Evolutionary conservation across 2,888 invertebrate species (phyloP), one percentile per base, ranked within the genome.

Genomic region (Meteorus cinctellus): DNA sequence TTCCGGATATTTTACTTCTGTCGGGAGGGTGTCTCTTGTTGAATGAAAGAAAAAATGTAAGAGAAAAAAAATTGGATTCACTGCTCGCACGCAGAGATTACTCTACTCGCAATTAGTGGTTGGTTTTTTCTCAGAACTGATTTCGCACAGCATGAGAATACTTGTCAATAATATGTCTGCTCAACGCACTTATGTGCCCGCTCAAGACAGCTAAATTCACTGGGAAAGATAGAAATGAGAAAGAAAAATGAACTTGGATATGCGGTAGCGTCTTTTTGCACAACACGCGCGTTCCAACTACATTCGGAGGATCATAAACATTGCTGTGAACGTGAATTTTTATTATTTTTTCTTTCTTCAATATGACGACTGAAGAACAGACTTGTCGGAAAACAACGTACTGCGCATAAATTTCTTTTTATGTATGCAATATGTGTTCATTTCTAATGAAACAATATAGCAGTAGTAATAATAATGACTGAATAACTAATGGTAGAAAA

Each of bases 281-380:
- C 48, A 48, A 16, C 48, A 48, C n/a, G 16, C 48, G 48, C 48
- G n/a, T 48, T 48, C 48, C 48, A 48, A 48, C 77, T 72, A 77
- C 77, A 77, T 76, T 79, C 74, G 72, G 75, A 74, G 67, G 74
- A 74, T 72, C 77, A 77, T 79, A 80, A 80, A 80, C 77, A 79
- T 79, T 69, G 45, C 67, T 65, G 34, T 71, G 72, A 66, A 36
- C 51, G 68, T 60, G 66, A 71, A 68, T 77, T 76, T 65, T 63
- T 74, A 36, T 14, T 31, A 63, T 71, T 73, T 75, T 41, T 67
- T 55, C 10, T 10, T 19, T 55, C 19, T 55, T 48, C 66, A 41
- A 74, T 67, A 72, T 63, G 70, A 68, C 67, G 59, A 19, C 59
- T 36, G 51, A 74, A 55, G 66, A 72, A 76, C 70, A 36, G 34